These are phyloP conservation scores for Vanacampus margaritifer DNA, from an alignment of 2,113 vertebrate species.

Conservation along the genomic window DNA sequence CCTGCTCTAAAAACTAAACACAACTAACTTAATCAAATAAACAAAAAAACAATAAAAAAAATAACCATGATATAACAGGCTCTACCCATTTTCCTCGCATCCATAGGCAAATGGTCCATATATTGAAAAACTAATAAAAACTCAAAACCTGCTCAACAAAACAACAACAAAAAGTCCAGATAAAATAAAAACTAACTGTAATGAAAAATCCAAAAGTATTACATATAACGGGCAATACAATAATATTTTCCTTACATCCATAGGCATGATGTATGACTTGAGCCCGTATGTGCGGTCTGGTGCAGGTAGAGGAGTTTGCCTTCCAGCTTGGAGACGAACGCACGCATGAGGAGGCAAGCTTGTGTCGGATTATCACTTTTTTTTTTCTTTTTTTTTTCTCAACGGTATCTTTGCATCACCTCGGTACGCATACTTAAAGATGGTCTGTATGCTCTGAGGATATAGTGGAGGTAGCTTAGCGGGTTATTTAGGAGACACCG, in stretches of 20 bases:
- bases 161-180: too few species aligned
- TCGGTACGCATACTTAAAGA: constrained; percentile 55
- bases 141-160: too few species aligned
- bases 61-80: too few species aligned
- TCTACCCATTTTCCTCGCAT: too few species aligned
- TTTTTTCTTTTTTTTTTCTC: constrained; percentile 19
- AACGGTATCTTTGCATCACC: constrained; percentile 48
- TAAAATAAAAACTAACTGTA: too few species aligned
- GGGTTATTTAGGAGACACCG: constrained; percentile 41
- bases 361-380: constrained; percentile 57
- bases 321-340: constrained; percentile 48
- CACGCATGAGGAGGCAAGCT: constrained; percentile 56
- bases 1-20: too few species aligned
- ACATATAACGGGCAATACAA: constrained; percentile 17
- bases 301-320: constrained; percentile 46
- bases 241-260: constrained; percentile 11
- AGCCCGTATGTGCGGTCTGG: constrained; percentile 20
- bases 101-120: too few species aligned
- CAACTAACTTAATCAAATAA: too few species aligned
- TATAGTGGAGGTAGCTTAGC: constrained; percentile 57
- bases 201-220: too few species aligned
- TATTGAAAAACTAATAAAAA: too few species aligned
- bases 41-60: too few species aligned
- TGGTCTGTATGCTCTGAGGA: constrained; percentile 59
- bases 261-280: constrained; percentile 24